Base-by-base conservation (phyloP, 1,140 invertebrate genomes). In the Glossosoma conforme region DNA sequence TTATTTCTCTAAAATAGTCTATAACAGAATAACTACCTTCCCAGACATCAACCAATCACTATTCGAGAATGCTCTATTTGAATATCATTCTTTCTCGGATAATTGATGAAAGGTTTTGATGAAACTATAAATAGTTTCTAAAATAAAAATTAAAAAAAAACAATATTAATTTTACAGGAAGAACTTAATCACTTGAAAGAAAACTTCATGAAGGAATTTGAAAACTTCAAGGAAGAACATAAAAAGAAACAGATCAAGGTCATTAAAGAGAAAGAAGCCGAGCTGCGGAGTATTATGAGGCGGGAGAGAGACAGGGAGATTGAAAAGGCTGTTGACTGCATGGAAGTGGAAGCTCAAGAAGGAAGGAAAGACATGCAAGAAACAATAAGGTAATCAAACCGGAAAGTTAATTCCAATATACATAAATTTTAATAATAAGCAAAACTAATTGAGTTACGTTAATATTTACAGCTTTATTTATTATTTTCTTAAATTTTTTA, bases 301-400 rank as follows among this genome's bases (percentile, higher is more conserved):
- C 52, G 62, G 20, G 72, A 74, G 46, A 42, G 72, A 41, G 72
- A 75, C 54, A 68, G 60, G 15, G 72, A 75, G 64, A 75, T 75
- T 2, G 72, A 75, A 54, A 68, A 65, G 17, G 72, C 71, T 3
- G 72, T 75, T 14, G 72, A 75, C 49, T 72, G 67, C 11, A 70
- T 75, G 68, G 72, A 74, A 33, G 64, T 65, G 0, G 72, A 75
- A 33, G 72, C 72, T 0, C 69, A 74, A 44, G 61, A 62, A 1
- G 69, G 69, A 1, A 63, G 69, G 40, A 71, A 62, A 46, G 71
- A 75, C 17, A 45, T 72, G 19, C 72, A 75, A 37, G 72, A 75
- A 3, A 67, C 70, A 3, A 49, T 75, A 3, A 72, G 67, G 70
- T 70, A 48, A 51, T 18, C 25, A n/a, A n/a, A n/a, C n/a, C n/a